Conservation (phyloP, 1,140 invertebrate genomes). For the Drosophila setifemur region DNA sequence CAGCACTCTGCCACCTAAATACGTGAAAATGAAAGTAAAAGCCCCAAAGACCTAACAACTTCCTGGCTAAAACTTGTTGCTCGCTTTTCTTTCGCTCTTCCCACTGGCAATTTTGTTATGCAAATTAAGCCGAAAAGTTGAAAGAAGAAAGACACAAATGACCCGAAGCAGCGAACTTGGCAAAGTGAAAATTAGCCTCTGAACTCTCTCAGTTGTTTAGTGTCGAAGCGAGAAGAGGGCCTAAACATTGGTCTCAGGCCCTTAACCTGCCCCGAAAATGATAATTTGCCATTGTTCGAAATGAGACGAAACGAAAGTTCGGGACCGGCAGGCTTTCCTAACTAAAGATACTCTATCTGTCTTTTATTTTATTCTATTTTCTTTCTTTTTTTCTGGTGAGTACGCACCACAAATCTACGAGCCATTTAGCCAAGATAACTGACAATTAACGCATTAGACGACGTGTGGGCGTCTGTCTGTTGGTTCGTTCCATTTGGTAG, state of each 20-base stretch:
- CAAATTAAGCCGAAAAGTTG: slow-evolving; percentile 56
- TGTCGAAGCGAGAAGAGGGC: slow-evolving; percentile 20
- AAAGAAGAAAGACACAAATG: slow-evolving; percentile 58
- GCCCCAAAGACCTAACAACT: slow-evolving; percentile 44
- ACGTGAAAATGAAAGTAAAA: slow-evolving; percentile 61
- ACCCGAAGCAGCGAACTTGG: slow-evolving; percentile 58
- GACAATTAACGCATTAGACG: slow-evolving; percentile 75
- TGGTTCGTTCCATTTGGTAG: slow-evolving; percentile 35
- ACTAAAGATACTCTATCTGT: not conserved
- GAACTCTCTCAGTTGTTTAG: slow-evolving; percentile 32
- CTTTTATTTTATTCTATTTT: not conserved
- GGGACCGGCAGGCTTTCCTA: not conserved
- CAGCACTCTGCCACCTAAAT: slow-evolving; percentile 2
- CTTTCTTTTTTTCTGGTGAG: not conserved
- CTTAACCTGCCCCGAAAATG: slow-evolving; percentile 36
- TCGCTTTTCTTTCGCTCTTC: slow-evolving; percentile 24
- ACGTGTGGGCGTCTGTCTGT: slow-evolving; percentile 39
- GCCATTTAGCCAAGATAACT: slow-evolving; percentile 72
- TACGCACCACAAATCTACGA: slow-evolving; percentile 55
- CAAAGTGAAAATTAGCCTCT: slow-evolving; percentile 70
- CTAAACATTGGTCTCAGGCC: slow-evolving; percentile 39
- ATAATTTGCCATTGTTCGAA: slow-evolving; percentile 55
- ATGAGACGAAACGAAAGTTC: slow-evolving; percentile 32
- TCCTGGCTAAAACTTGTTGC: slow-evolving; percentile 45
- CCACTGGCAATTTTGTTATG: slow-evolving; percentile 55